Conservation (phyloP, 2,888 invertebrate genomes). For the Hypolimnas misippus region DNA sequence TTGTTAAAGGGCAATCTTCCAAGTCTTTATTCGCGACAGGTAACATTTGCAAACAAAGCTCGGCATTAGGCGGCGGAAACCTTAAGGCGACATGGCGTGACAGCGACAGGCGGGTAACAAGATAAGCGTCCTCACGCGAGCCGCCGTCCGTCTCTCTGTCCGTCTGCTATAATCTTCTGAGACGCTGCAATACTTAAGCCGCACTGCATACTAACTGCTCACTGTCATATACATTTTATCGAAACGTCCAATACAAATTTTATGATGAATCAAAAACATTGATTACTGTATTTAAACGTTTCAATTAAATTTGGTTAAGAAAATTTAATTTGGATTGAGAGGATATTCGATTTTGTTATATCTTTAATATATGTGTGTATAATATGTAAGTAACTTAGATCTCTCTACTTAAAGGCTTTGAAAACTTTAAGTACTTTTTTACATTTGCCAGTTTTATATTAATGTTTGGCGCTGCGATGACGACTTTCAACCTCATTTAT, state of each 20-base stretch:
- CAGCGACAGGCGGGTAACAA: conserved; percentile 66
- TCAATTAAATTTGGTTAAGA: too few species aligned
- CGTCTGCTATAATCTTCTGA: conserved; percentile 55
- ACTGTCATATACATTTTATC: not conserved
- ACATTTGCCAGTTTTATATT: not conserved
- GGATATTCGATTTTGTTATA: too few species aligned
- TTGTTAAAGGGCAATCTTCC: conserved; percentile 7
- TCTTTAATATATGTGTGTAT: too few species aligned
- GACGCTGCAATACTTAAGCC: conserved; percentile 45
- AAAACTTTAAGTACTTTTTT: too few species aligned
- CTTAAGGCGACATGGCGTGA: conserved; percentile 58
- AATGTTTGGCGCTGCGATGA: not conserved
- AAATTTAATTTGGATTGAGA: too few species aligned
- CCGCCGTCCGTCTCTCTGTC: conserved; percentile 40
- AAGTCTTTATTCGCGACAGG: conserved; percentile 32
- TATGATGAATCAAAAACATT: too few species aligned
- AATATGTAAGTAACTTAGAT: too few species aligned
- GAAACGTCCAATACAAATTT: too few species aligned
- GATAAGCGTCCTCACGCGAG: conserved; percentile 61
- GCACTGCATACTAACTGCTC: conserved; percentile 14
- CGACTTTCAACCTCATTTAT: conserved; percentile 23
- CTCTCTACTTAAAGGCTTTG: too few species aligned
- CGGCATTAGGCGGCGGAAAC: conserved; percentile 54
- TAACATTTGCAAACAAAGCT: conserved; percentile 54
- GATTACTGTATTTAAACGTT: too few species aligned